Evolutionary conservation across 2,797 vertebrate species (phyloP), one percentile per base, ranked within the genome.

Genomic region (Pyrocephalus nanus): DNA sequence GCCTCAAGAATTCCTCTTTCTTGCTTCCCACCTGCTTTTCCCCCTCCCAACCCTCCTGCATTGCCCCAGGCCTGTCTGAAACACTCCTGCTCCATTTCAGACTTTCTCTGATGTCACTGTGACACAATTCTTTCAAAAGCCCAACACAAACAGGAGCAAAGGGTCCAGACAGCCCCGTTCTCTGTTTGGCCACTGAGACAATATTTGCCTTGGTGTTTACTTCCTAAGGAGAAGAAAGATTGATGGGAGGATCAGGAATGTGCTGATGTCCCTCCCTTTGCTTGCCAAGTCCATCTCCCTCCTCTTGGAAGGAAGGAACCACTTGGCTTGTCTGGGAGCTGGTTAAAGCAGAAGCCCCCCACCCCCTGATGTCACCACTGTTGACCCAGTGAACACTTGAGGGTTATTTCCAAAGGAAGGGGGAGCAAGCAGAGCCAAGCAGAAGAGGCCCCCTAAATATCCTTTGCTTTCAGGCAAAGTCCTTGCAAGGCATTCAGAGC

Each of bases 111-210:
- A 4, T 6, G 45, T 3, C 61, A 7, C 3, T 20, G 32, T 18
- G 45, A 21, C 5, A 0, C 6, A 14, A 19, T 10, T 57, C 58
- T 51, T 32, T 4, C 6, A 17, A 27, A 50, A 65, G 55, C 4
- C 3, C 43, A 20, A 14, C 0, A 2, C 74, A 8, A 42, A 75
- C 34, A 57, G 54, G n/a, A 78, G 29, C 1, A 0, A 30, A 6
- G 9, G 0, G 1, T 17, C 53, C 58, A 9, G 51, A 47, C 38
- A 47, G 38, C 47, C 43, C 22, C 0, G 0, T 17, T 15, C 42
- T n/a, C 36, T 38, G 0, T 34, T 36, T 69, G 55, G 75, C 23
- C 72, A 30, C 27, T 3, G 10, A 87, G 71, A 32, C 75, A 48
- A 14, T 76, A 6, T 85, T 93, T 92, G 71, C 60, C 60, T 26